phyloP scores from a whole-genome alignment of 2,888 invertebrate species.

The Cantharis rufa region DNA sequence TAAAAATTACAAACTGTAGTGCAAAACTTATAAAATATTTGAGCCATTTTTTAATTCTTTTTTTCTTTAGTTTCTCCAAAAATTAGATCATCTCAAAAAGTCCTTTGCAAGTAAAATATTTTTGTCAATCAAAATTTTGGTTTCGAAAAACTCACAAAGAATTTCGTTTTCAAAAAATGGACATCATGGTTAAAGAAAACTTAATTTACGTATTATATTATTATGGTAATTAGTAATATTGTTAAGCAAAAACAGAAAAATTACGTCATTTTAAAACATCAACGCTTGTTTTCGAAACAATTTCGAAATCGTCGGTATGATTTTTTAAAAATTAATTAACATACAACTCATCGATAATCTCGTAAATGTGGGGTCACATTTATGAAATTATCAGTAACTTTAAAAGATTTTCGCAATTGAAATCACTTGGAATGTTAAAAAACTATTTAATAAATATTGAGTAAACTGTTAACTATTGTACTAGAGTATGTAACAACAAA shows the following conservation, averaged over 20 bases:
- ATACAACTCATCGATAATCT: conserved; percentile 13
- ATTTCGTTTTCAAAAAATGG: not conserved
- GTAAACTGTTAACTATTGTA: conserved; percentile 27
- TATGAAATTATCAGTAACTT: conserved; percentile 17
- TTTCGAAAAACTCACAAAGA: not conserved
- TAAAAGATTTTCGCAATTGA: conserved; percentile 18
- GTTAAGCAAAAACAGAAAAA: conserved; percentile 19
- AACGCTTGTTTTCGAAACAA: conserved; percentile 3
- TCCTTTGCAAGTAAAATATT: conserved; percentile 2
- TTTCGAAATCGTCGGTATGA: conserved; percentile 3
- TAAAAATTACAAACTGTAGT: conserved; percentile 29
- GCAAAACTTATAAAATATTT: conserved; percentile 12
- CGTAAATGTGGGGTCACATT: conserved; percentile 6
- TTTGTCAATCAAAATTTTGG: not conserved
- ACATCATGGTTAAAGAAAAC: conserved; percentile 5
- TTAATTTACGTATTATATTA: conserved; percentile 19
- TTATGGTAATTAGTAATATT: conserved; percentile 20
- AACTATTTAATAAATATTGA: conserved; percentile 21
- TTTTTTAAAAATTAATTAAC: conserved; percentile 18
- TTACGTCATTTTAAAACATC: conserved; percentile 5
- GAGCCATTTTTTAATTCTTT: conserved; percentile 16
- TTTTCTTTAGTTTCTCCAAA: conserved; percentile 7
- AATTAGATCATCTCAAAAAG: not conserved
- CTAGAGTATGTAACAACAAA: conserved; percentile 30
- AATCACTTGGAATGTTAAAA: conserved; percentile 26